These are phyloP conservation scores for Hirtodrosophila confusa DNA, from an alignment of 2,888 invertebrate species.

Conservation along the genomic window DNA sequence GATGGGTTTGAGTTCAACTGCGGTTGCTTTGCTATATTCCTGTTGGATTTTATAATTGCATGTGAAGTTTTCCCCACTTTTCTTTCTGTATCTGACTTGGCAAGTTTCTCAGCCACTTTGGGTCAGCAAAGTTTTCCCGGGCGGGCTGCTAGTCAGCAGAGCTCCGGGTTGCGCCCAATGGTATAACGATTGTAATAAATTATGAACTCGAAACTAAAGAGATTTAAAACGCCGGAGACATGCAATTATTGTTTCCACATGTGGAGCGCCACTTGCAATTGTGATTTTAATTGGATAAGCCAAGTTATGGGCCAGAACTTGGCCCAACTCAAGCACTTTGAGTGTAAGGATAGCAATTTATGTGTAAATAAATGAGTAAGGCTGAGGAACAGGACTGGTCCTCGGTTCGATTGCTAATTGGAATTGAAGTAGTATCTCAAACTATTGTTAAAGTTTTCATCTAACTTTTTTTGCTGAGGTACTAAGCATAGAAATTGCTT, in stretches of 20 bases:
- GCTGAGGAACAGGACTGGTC: slow-evolving; percentile 7
- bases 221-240: slow-evolving; percentile 54
- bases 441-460: slow-evolving; percentile 13
- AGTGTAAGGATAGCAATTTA: not conserved
- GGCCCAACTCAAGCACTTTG: not conserved
- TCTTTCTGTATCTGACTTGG: slow-evolving; percentile 35
- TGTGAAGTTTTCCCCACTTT: slow-evolving; percentile 48
- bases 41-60: slow-evolving; percentile 68
- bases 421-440: not conserved
- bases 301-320: slow-evolving; percentile 21
- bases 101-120: slow-evolving; percentile 52
- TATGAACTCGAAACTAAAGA: slow-evolving; percentile 51
- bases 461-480: not conserved
- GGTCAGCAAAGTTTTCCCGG: slow-evolving; percentile 59
- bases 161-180: slow-evolving; percentile 12
- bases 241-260: slow-evolving; percentile 72
- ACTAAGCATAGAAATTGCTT: slow-evolving; percentile 2
- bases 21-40: slow-evolving; percentile 19
- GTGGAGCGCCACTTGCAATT: slow-evolving; percentile 44
- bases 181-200: slow-evolving; percentile 70
- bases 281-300: slow-evolving; percentile 56
- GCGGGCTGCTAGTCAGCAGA: slow-evolving; percentile 2
- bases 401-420: slow-evolving; percentile 15
- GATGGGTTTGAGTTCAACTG: slow-evolving; percentile 15
- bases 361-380: slow-evolving; percentile 3